Evolutionary conservation across 1,140 invertebrate species (phyloP).

Genomic region (Hycleus cichorii): DNA sequence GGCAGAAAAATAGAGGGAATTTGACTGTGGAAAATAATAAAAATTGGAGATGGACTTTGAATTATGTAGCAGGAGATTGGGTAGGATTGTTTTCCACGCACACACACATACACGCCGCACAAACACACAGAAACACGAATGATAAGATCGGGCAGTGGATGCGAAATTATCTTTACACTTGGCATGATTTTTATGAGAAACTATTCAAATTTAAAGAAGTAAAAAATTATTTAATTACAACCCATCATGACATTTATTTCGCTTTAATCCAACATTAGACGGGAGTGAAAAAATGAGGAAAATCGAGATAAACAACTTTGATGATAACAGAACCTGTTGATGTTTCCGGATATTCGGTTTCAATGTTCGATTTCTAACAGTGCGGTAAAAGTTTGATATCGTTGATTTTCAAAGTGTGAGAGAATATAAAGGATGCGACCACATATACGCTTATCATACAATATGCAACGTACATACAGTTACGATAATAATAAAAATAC

Average conservation of each 20-base stretch:
- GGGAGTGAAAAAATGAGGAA: not conserved
- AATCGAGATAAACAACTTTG: not conserved
- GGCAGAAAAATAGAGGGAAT: conserved; percentile 41
- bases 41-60: conserved; percentile 41
- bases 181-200: not conserved
- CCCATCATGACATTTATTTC: too few species aligned
- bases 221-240: too few species aligned
- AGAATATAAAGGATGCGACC: conserved; percentile 3
- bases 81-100: conserved; percentile 2
- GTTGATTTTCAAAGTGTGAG: conserved; percentile 8
- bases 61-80: conserved; percentile 37
- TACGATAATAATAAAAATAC: conserved; percentile 26
- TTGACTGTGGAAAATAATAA: conserved; percentile 42
- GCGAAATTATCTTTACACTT: not conserved
- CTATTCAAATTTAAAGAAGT: not conserved
- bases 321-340: not conserved
- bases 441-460: conserved; percentile 25
- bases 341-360: not conserved
- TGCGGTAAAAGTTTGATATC: conserved; percentile 2
- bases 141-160: not conserved
- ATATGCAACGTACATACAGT: conserved; percentile 27
- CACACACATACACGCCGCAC: too few species aligned
- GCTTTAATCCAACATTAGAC: too few species aligned
- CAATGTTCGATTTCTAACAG: not conserved
- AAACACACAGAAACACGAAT: not conserved